These are phyloP conservation scores for Drosophila carrolli DNA, from an alignment of 1,140 invertebrate species.

Conservation along the genomic window DNA sequence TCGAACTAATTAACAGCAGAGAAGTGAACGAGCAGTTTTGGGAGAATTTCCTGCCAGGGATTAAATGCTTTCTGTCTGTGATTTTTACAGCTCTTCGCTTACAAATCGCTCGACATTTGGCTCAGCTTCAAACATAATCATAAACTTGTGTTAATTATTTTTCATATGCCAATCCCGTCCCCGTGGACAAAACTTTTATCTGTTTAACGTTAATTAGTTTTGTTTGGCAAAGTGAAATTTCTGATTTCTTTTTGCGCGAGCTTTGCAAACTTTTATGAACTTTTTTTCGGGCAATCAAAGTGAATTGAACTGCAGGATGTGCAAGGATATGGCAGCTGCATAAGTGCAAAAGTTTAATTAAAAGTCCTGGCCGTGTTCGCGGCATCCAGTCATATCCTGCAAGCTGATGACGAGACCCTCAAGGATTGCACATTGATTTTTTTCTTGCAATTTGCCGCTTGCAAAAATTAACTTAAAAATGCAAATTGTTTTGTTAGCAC, in stretches of 20 bases:
- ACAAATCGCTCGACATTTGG: constrained; percentile 70
- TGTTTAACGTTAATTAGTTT: constrained; percentile 84
- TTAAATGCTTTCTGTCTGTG: constrained; percentile 78
- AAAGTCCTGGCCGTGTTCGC: constrained; percentile 41
- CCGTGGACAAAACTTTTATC: constrained; percentile 67
- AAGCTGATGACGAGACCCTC: constrained; percentile 70
- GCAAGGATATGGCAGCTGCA: constrained; percentile 63
- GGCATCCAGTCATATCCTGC: constrained; percentile 37
- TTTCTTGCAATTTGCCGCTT: constrained; percentile 29
- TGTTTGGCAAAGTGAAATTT: constrained; percentile 76
- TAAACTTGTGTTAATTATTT: constrained; percentile 83
- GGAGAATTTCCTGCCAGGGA: constrained; percentile 27
- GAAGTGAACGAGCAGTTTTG: constrained; percentile 37
- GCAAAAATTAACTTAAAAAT: constrained; percentile 81
- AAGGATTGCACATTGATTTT: constrained; percentile 56
- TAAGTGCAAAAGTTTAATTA: constrained; percentile 83
- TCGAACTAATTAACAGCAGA: constrained; percentile 66
- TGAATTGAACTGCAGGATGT: constrained; percentile 79
- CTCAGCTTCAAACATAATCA: constrained; percentile 68
- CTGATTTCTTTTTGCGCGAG: constrained; percentile 69
- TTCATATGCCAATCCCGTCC: constrained; percentile 61
- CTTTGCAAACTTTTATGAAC: constrained; percentile 67
- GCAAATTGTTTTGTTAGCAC: constrained; percentile 84
- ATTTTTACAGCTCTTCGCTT: constrained; percentile 71
- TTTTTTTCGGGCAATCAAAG: constrained; percentile 76